phyloP scores from a whole-genome alignment of 2,888 invertebrate genomes.

The Podotricha telesiphe region DNA sequence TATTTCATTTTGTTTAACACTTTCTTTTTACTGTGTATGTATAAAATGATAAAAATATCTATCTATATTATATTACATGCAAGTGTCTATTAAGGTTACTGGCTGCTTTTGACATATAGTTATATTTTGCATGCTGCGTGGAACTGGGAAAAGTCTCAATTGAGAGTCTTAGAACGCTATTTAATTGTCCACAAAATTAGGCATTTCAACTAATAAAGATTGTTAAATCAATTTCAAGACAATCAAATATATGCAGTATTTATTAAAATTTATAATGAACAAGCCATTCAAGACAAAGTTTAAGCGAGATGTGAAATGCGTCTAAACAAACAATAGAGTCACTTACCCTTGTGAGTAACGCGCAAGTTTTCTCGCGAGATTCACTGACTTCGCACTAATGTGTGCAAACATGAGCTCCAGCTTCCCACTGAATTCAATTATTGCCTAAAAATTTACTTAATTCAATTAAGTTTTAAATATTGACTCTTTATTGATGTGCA shows the following conservation, averaged over 20 bases:
- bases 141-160: too few relatives aligned
- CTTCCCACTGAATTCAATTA: conserved; percentile 6
- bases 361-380: conserved; percentile 25
- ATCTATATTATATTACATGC: too few relatives aligned
- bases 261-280: not conserved
- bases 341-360: not conserved
- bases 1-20: conserved; percentile 11
- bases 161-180: too few relatives aligned
- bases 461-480: conserved; percentile 22
- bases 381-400: conserved; percentile 31
- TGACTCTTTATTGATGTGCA: conserved; percentile 10
- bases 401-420: conserved; percentile 7
- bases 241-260: not conserved
- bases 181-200: too few relatives aligned
- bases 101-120: too few relatives aligned
- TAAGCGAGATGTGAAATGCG: not conserved
- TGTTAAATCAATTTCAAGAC: too few relatives aligned
- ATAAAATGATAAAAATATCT: conserved; percentile 3
- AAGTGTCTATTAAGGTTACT: too few relatives aligned
- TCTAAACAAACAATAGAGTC: conserved; percentile 5
- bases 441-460: conserved; percentile 17
- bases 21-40: not conserved
- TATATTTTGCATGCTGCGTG: too few relatives aligned
- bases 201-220: too few relatives aligned
- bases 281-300: not conserved